phyloP scores from a whole-genome alignment of 2,113 vertebrate species.

The Rhinolophus ferrumequinum region DNA sequence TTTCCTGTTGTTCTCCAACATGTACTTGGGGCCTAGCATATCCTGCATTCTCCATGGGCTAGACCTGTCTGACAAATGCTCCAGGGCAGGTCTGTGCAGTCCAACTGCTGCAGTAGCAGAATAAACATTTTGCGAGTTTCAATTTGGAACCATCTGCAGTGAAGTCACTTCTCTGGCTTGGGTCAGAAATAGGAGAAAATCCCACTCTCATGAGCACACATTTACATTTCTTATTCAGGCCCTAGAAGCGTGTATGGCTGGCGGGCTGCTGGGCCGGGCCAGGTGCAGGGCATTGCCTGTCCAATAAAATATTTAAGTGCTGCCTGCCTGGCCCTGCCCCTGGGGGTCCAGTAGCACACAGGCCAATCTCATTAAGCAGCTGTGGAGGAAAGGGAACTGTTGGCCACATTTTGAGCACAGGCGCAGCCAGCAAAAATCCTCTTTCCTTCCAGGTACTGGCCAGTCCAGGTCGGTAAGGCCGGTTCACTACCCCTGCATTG shows the following conservation, averaged over 20 bases:
- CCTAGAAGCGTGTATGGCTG: fast-evolving
- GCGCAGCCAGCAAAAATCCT: not conserved
- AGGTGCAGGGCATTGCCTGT: not conserved
- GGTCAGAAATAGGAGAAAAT: not conserved
- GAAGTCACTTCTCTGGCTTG: not conserved
- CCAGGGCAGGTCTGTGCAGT: not conserved
- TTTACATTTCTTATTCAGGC: fast-evolving
- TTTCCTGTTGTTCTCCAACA: not conserved
- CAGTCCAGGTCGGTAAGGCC: not conserved
- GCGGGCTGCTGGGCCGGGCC: not conserved
- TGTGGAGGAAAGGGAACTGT: not conserved
- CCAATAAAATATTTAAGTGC: not conserved
- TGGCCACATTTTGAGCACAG: not conserved
- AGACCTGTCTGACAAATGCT: not conserved
- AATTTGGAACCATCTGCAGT: not conserved
- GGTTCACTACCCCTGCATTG: not conserved
- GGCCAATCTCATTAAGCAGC: not conserved
- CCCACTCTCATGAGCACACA: fast-evolving
- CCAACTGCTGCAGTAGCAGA: not conserved
- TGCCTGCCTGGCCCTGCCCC: not conserved
- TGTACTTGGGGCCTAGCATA: not conserved
- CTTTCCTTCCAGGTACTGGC: not conserved
- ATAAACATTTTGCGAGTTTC: not conserved
- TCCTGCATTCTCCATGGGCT: not conserved
- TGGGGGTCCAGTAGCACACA: not conserved